Evolutionary conservation across 2,797 vertebrate species (phyloP), one percentile per base, ranked within the genome.

Genomic region (Pitangus sulphuratus): DNA sequence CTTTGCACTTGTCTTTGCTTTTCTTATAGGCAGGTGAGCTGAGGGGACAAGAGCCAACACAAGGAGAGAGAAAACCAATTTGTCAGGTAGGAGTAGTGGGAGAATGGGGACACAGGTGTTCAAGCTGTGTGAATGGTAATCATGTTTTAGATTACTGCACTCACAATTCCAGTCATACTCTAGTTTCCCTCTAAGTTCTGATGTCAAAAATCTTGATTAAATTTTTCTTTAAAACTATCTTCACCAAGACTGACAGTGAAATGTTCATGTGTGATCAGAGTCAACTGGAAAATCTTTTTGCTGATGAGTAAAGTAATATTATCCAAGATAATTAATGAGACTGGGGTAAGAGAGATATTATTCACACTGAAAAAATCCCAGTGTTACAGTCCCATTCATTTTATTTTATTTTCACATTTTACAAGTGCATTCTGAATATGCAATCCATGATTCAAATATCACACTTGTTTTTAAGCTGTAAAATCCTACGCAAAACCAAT

Each of bases 401-500:
- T 57, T 72, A 47, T 76, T 69, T 88, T 69, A 35, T 82, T 62
- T 86, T 79, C 28, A 71, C 39, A 51, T 82, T 69, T 87, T 74
- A 75, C 48, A 87, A 95, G 51, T 84, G 53, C 51, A 68, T 81
- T 30, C 31, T 86, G 87, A 80, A 70, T 84, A 77, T 39, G 30
- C 53, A 80, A 19, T 33, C 57, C 64, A 60, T 88, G 42, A 71
- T 68, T 90, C 71, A 92, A 85, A 9, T 57, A 25, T 7, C 19
- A 25, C 12, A 13, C 28, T 72, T 89, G 31, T 58, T 92, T 91
- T 89, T 39, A 87, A 80, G 87, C 56, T 35, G 53, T 87, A 66
- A 93, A 94, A 80, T 94, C 25, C 15, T 83, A 75, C 1, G 17
- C 74, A 79, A 76, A 94, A 54, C 26, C 62, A 94, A 3, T 87